Conservation (phyloP, 2,113 vertebrate species). For the Mohoua ochrocephala region DNA sequence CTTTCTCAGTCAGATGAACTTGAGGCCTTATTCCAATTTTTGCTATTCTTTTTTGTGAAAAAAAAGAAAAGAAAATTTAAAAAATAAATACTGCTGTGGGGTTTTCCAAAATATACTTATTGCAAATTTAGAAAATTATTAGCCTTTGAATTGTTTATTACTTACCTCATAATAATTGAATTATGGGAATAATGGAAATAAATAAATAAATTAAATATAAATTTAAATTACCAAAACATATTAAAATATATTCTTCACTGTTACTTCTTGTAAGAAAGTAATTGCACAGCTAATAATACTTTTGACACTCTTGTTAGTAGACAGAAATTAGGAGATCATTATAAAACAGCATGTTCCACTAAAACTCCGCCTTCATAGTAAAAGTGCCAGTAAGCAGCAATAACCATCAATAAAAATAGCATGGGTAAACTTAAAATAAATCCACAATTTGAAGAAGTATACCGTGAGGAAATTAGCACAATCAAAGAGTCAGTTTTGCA, state of each 20-base stretch:
- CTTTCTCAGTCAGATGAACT: neutral
- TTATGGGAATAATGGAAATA: neutral
- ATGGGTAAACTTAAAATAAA: neutral
- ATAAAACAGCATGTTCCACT: neutral
- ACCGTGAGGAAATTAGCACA: neutral
- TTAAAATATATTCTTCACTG: neutral
- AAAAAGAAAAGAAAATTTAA: neutral
- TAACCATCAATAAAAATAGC: neutral
- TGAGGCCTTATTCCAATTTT: neutral
- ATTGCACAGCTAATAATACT: constrained; percentile 1
- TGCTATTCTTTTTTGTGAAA: neutral
- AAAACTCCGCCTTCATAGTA: neutral
- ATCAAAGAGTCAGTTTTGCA: neutral
- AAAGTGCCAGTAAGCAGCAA: neutral
- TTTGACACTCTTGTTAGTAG: neutral
- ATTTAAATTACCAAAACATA: neutral
- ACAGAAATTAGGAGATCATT: neutral
- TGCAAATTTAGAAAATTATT: neutral
- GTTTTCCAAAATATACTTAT: neutral
- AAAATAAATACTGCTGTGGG: neutral
- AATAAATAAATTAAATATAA: neutral
- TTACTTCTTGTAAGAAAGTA: neutral
- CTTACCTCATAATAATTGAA: neutral
- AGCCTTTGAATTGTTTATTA: neutral
- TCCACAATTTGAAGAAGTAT: neutral